A percentile compares a stretch with the other conserved stretches of the same genome.
Evolutionary conservation across 2,113 vertebrate species (phyloP).

Genomic region (Chaenogobius annularis): DNA sequence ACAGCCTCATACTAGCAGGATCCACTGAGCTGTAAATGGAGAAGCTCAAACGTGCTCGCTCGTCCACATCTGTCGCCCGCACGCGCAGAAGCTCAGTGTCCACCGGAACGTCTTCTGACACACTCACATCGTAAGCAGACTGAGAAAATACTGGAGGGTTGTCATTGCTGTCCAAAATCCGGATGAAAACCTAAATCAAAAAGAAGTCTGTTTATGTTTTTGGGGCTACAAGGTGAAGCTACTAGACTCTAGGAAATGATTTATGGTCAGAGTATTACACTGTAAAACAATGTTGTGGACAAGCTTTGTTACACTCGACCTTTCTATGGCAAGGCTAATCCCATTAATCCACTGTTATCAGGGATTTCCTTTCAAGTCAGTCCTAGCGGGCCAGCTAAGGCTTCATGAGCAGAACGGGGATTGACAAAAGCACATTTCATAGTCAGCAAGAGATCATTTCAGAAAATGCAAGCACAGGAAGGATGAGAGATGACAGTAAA

Average conservation of each 20-base stretch:
- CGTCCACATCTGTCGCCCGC: slow-evolving; percentile 87
- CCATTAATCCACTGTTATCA: slow-evolving; percentile 44
- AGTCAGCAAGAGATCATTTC: slow-evolving; percentile 50
- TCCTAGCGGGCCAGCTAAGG: slow-evolving; percentile 23
- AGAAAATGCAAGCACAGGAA: slow-evolving; percentile 10
- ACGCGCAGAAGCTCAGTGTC: slow-evolving; percentile 89
- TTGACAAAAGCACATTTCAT: slow-evolving; percentile 49
- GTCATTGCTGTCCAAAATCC: slow-evolving; percentile 93
- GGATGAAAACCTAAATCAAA: slow-evolving; percentile 85
- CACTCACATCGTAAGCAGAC: slow-evolving; percentile 83
- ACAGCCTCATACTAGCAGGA: slow-evolving; percentile 87
- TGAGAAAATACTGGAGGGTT: slow-evolving; percentile 95
- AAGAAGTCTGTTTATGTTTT: slow-evolving; percentile 4
- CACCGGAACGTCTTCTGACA: slow-evolving; percentile 87
- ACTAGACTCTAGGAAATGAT: slow-evolving; percentile 5
- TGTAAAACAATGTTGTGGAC: slow-evolving; percentile 10
- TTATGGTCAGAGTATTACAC: not conserved
- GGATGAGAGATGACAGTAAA: slow-evolving; percentile 24
- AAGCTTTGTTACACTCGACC: slow-evolving; percentile 36
- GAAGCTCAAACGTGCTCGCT: slow-evolving; percentile 89
- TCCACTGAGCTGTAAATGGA: slow-evolving; percentile 92
- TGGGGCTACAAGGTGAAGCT: slow-evolving; percentile 16
- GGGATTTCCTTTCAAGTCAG: slow-evolving; percentile 35
- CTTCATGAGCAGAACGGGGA: slow-evolving; percentile 20
- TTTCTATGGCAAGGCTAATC: slow-evolving; percentile 39